phyloP scores from a whole-genome alignment of 2,888 invertebrate genomes.

The Volucella bombylans region DNA sequence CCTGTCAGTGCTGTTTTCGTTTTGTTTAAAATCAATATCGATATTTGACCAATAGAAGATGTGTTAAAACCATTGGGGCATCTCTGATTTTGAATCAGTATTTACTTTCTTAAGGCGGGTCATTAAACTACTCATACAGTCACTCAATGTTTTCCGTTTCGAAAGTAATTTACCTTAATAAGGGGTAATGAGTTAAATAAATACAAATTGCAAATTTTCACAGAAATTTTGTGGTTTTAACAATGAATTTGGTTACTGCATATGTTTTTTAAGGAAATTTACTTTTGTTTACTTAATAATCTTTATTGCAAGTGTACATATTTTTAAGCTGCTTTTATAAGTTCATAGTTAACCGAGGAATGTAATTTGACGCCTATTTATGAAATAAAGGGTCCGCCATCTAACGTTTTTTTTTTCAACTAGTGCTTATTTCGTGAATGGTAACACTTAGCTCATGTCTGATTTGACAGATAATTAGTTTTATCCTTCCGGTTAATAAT shows the following conservation, averaged over 20 bases:
- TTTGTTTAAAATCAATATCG: background rate
- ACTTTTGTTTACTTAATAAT: conserved; percentile 16
- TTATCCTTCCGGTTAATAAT: too few species aligned
- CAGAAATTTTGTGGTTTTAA: conserved; percentile 4
- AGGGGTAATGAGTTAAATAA: background rate
- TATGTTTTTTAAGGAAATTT: background rate
- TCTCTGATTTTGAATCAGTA: conserved; percentile 26
- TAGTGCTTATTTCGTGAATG: too few species aligned
- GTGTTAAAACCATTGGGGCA: background rate
- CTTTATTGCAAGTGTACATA: conserved; percentile 14
- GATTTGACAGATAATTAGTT: too few species aligned
- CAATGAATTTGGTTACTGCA: conserved; percentile 9
- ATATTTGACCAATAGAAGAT: conserved; percentile 9
- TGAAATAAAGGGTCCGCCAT: too few species aligned
- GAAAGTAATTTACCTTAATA: background rate
- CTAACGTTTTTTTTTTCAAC: too few species aligned
- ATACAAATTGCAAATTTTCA: background rate
- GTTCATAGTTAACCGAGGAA: too few species aligned
- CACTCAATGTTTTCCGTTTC: background rate
- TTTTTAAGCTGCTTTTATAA: background rate
- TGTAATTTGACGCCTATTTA: too few species aligned
- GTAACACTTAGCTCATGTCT: too few species aligned
- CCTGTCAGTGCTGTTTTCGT: conserved; percentile 17
- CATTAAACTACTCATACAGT: conserved; percentile 20
- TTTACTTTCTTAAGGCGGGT: conserved; percentile 14